A percentile compares a stretch with the other conserved stretches of the same genome.
Conservation (phyloP, 1,140 invertebrate genomes). For the Rhynchophorus ferrugineus region DNA sequence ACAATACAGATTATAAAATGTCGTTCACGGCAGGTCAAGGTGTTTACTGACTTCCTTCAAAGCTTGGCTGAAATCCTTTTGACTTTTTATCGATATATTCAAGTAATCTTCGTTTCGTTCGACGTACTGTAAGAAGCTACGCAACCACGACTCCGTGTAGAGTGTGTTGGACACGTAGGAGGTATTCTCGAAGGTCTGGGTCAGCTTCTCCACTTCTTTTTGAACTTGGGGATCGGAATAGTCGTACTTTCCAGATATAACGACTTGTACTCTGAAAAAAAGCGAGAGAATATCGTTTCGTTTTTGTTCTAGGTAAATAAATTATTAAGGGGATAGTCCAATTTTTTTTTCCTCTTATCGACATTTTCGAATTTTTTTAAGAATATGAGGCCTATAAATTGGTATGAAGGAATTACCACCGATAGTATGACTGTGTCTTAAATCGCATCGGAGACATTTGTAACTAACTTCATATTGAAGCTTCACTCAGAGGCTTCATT, state of each 20-base stretch:
- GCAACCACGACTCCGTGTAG: slow-evolving; percentile 87
- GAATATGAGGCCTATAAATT: too few relatives aligned
- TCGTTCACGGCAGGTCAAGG: background rate
- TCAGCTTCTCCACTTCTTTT: slow-evolving; percentile 69
- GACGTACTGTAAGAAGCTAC: slow-evolving; percentile 74
- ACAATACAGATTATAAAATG: slow-evolving; percentile 25
- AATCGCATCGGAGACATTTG: too few relatives aligned
- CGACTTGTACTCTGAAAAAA: slow-evolving; percentile 56
- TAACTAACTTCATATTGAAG: too few relatives aligned
- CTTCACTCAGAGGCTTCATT: too few relatives aligned
- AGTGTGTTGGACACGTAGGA: slow-evolving; percentile 68
- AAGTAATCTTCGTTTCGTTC: slow-evolving; percentile 65
- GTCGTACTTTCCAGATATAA: slow-evolving; percentile 75
- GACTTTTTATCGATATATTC: slow-evolving; percentile 64
- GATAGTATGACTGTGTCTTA: too few relatives aligned
- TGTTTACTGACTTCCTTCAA: slow-evolving; percentile 59
- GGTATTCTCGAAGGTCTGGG: slow-evolving; percentile 71
- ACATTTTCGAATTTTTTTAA: slow-evolving; percentile 33
- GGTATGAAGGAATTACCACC: too few relatives aligned
- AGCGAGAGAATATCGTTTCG: too few relatives aligned
- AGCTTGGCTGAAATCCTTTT: slow-evolving; percentile 64
- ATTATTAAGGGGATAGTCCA: too few relatives aligned
- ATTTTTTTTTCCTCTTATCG: too few relatives aligned
- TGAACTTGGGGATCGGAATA: slow-evolving; percentile 78
- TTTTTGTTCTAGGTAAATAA: too few relatives aligned